phyloP scores from a whole-genome alignment of 2,888 invertebrate genomes.

The Endomychus coccineus region DNA sequence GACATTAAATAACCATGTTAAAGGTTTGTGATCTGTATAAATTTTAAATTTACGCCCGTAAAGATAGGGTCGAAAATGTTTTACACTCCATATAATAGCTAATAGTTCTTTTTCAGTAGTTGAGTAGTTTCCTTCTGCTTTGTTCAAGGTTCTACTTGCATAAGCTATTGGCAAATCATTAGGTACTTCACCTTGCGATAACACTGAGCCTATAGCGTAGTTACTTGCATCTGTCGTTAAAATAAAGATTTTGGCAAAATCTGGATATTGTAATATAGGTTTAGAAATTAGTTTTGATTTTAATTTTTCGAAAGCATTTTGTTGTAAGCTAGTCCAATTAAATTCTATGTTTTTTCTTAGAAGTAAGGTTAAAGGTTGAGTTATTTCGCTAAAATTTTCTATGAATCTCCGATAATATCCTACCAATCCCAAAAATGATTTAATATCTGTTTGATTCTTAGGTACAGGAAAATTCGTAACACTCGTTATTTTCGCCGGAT shows the following conservation, averaged over 20 bases:
- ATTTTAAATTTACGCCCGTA: constrained; percentile 31
- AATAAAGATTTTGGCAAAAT: constrained; percentile 21
- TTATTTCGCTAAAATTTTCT: constrained; percentile 27
- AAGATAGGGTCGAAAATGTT: constrained; percentile 32
- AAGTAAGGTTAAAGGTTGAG: constrained; percentile 26
- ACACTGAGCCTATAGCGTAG: constrained; percentile 26
- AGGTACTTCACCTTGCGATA: constrained; percentile 25
- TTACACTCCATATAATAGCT: constrained; percentile 27
- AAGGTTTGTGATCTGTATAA: constrained; percentile 32
- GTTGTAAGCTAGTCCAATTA: constrained; percentile 12
- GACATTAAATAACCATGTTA: constrained; percentile 28
- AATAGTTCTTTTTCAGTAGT: constrained; percentile 33
- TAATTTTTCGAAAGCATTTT: constrained; percentile 13
- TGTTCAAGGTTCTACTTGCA: constrained; percentile 27
- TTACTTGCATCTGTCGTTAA: constrained; percentile 31
- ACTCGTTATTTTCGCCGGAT: constrained; percentile 16
- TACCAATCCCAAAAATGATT: constrained; percentile 33
- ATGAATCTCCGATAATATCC: constrained; percentile 39
- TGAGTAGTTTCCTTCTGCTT: constrained; percentile 30
- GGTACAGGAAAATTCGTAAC: constrained; percentile 13
- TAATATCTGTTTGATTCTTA: constrained; percentile 15
- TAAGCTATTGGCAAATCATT: constrained; percentile 29
- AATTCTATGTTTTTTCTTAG: constrained; percentile 17
- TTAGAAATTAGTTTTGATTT: constrained; percentile 13
- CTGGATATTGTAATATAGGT: constrained; percentile 13